Conservation (phyloP, 2,888 invertebrate species). For the Pristionchus mayeri region DNA sequence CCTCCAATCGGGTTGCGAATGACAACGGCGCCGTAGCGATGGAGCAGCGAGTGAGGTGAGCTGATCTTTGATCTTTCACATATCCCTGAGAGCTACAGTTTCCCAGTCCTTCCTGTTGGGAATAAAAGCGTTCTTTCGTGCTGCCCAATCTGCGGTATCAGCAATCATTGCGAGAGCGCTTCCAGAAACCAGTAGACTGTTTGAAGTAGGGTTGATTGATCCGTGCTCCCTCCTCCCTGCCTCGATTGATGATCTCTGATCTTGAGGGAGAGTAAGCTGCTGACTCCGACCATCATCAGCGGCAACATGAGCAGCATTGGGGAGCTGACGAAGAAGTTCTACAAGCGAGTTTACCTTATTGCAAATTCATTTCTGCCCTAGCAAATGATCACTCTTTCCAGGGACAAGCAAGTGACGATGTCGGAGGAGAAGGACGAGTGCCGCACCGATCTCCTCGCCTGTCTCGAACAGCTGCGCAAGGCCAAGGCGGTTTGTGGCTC, state of each 20-base stretch:
- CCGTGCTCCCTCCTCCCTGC: no score
- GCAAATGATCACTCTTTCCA: background rate
- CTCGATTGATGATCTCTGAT: background rate
- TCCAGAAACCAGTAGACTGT: no score
- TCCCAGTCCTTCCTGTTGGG: no score
- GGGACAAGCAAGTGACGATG: background rate
- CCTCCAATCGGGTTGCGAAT: background rate
- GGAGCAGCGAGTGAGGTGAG: constrained; percentile 7
- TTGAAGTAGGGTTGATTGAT: no score
- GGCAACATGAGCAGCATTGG: background rate
- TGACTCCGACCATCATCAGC: background rate
- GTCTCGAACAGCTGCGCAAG: background rate
- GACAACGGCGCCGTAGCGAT: constrained; percentile 29
- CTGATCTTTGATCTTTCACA: background rate
- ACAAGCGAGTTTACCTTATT: no score
- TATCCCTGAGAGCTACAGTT: no score
- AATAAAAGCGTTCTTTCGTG: no score
- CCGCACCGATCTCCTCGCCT: constrained; percentile 4
- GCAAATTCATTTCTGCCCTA: no score
- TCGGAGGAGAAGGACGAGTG: background rate
- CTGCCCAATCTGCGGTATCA: no score
- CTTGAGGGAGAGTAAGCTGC: no score
- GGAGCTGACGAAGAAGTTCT: constrained; percentile 22
- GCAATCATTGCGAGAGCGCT: no score
- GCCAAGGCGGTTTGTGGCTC: background rate